Evolutionary conservation across 2,113 vertebrate genomes (phyloP).

Genomic region (Nothocercus nigrocapillus): DNA sequence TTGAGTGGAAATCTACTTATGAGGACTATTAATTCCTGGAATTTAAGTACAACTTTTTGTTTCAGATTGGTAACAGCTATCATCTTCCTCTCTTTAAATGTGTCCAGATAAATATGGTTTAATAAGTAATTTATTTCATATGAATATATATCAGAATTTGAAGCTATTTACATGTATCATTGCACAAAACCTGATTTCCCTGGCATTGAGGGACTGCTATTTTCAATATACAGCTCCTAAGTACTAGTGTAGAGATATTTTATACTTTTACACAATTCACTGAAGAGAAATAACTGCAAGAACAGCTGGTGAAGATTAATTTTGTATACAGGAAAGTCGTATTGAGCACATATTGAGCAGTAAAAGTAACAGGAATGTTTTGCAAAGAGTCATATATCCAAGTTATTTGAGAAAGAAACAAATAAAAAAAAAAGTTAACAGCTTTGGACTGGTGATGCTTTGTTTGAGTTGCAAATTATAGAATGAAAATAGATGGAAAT

Average conservation of each 20-base stretch:
- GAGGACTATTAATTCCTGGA: neutral
- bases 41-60: neutral
- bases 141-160: neutral
- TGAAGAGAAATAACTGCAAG: conserved; percentile 7
- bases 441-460: neutral
- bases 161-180: neutral
- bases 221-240: neutral
- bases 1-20: neutral
- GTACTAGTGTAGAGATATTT: neutral
- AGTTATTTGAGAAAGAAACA: conserved; percentile 7
- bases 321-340: neutral
- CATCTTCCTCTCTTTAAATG: neutral
- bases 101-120: neutral
- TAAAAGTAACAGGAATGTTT: neutral
- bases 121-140: neutral
- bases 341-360: neutral
- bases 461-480: neutral
- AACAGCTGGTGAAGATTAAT: conserved; percentile 1
- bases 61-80: neutral
- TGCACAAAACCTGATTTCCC: neutral
- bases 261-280: neutral
- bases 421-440: neutral
- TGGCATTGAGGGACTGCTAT: neutral
- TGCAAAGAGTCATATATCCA: neutral
- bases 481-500: neutral